These are phyloP conservation scores for Jordanella pulchra DNA, from an alignment of 2,797 vertebrate species.

Conservation along the genomic window DNA sequence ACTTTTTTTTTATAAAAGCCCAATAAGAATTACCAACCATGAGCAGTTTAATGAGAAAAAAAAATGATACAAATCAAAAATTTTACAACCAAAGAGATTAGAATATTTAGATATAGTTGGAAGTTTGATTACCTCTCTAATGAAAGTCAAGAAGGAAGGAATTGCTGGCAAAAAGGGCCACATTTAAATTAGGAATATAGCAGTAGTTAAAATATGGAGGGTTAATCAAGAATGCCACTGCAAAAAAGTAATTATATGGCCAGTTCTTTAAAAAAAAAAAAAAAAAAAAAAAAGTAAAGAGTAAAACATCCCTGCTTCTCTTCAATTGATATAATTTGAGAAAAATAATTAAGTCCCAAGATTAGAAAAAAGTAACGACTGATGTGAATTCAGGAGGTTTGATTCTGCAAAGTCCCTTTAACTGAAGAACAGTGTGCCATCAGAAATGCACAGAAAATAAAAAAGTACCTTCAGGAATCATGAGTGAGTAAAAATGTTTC, in stretches of 20 bases:
- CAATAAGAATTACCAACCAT: slow-evolving; percentile 13
- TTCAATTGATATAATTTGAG: no score
- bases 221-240: slow-evolving; percentile 32
- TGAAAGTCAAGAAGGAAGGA: slow-evolving; percentile 39
- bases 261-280: slow-evolving; percentile 33
- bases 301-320: no score
- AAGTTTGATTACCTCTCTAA: slow-evolving; percentile 27
- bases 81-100: slow-evolving; percentile 6
- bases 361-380: no score
- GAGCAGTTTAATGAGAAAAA: slow-evolving; percentile 17
- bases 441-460: no score
- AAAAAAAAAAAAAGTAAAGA: no score
- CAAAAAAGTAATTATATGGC: slow-evolving; percentile 48
- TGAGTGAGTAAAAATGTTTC: no score
- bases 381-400: no score
- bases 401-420: no score
- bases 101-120: slow-evolving; percentile 17
- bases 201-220: slow-evolving; percentile 40
- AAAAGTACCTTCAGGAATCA: no score
- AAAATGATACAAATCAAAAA: neutral
- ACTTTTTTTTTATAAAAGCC: slow-evolving; percentile 16
- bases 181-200: slow-evolving; percentile 42
- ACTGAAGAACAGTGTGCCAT: no score
- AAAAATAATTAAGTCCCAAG: no score
- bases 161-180: slow-evolving; percentile 36